Conservation (phyloP, 2,113 vertebrate species). For the Osmerus mordax region DNA sequence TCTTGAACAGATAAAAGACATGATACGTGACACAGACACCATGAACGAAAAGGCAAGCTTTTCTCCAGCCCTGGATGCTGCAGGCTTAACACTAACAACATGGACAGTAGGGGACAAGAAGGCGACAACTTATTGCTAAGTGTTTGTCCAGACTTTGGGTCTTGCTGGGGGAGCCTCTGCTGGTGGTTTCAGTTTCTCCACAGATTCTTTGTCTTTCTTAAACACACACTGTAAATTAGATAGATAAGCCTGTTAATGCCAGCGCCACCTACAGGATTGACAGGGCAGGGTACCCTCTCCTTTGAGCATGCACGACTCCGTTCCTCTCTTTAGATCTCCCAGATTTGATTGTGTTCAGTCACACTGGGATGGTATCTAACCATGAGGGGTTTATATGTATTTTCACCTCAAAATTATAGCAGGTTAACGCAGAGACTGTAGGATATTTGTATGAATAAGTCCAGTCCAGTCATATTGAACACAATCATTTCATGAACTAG, state of each 20-base stretch:
- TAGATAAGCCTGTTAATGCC: slow-evolving; percentile 66
- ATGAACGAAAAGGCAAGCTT: slow-evolving; percentile 69
- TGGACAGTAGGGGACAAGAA: slow-evolving; percentile 28
- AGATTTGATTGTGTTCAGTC: slow-evolving; percentile 12
- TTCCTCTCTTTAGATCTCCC: slow-evolving; percentile 32
- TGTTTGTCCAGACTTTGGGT: slow-evolving; percentile 72
- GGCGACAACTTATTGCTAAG: slow-evolving; percentile 63
- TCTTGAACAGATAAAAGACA: slow-evolving; percentile 26
- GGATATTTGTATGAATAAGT: background rate
- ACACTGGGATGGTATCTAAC: slow-evolving; percentile 26
- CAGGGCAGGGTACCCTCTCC: slow-evolving; percentile 27
- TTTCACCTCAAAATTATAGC: background rate
- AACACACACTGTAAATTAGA: slow-evolving; percentile 73
- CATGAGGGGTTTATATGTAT: background rate
- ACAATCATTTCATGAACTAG: slow-evolving; percentile 10
- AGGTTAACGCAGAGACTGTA: too few species aligned
- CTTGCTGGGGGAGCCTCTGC: slow-evolving; percentile 54
- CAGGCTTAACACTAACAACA: slow-evolving; percentile 54
- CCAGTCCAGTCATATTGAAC: slow-evolving; percentile 36
- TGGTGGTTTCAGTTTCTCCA: slow-evolving; percentile 56
- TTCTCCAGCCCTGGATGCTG: slow-evolving; percentile 65
- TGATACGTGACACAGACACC: slow-evolving; percentile 41
- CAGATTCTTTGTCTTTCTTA: slow-evolving; percentile 65
- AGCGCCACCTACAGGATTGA: slow-evolving; percentile 41
- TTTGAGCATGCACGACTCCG: slow-evolving; percentile 51